Evolutionary conservation across 2,113 vertebrate genomes (phyloP).

Genomic region (Hylia prasina): DNA sequence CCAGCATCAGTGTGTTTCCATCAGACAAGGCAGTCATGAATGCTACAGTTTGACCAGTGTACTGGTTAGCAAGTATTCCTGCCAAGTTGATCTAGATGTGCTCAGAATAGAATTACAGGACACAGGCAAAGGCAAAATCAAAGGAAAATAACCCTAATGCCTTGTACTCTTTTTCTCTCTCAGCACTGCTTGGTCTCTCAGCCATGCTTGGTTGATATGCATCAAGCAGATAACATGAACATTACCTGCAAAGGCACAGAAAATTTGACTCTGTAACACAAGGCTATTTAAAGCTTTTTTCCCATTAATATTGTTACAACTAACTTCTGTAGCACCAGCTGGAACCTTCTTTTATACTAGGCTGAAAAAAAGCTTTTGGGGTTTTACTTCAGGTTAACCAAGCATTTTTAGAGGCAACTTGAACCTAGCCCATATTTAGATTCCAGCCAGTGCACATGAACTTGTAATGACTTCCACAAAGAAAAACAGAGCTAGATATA

Average conservation of each 20-base stretch:
- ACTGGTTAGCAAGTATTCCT: background rate
- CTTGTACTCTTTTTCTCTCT: background rate
- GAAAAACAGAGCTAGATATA: background rate
- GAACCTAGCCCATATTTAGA: background rate
- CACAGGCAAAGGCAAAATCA: background rate
- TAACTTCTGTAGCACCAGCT: background rate
- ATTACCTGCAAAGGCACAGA: background rate
- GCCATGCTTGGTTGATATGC: background rate
- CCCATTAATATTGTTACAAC: background rate
- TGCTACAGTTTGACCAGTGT: background rate
- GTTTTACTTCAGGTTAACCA: conserved; percentile 9
- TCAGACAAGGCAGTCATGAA: background rate
- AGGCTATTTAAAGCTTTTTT: background rate
- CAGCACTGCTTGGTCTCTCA: background rate
- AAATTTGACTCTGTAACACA: background rate
- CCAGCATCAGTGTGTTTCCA: background rate
- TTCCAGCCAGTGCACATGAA: background rate
- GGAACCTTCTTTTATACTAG: background rate
- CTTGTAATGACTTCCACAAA: background rate
- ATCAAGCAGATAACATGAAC: background rate
- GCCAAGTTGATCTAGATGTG: background rate
- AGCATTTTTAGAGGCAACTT: background rate
- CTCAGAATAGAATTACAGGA: background rate
- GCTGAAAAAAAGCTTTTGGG: background rate
- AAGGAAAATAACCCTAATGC: background rate